phyloP scores from a whole-genome alignment of 2,888 invertebrate species.

The Smittia sp. region DNA sequence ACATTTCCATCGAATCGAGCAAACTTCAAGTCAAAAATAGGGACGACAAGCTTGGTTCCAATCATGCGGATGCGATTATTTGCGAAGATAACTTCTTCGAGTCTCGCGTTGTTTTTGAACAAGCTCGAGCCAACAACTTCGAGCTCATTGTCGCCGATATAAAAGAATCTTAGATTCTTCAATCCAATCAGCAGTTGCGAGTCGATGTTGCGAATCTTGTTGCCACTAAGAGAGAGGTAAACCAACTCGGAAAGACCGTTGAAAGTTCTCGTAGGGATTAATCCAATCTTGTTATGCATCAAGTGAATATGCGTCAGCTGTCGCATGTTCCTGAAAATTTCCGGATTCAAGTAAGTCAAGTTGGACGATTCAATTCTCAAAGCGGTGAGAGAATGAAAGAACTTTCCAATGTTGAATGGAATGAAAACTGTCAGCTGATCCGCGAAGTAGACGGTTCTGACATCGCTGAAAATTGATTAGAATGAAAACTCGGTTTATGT shows the following conservation, averaged over 20 bases:
- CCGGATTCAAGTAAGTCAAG: no score
- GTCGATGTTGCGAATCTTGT: background rate
- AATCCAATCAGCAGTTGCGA: background rate
- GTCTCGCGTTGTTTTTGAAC: background rate
- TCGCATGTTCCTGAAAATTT: no score
- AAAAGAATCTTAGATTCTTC: background rate
- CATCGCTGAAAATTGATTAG: no score
- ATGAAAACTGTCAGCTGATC: no score
- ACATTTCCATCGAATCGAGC: background rate
- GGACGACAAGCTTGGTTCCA: background rate
- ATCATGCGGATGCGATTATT: background rate
- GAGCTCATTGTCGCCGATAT: background rate
- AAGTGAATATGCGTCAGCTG: no score
- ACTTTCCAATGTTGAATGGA: no score
- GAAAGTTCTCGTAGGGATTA: background rate
- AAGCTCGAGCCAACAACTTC: background rate
- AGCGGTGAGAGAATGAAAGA: no score
- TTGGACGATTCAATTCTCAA: no score
- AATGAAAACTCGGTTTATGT: no score
- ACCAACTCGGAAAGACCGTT: background rate
- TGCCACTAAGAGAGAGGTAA: background rate
- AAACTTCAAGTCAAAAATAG: background rate
- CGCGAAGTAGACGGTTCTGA: no score
- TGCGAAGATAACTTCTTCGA: background rate
- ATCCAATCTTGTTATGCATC: background rate